A percentile compares a stretch with the other conserved stretches of the same genome.
phyloP scores from a whole-genome alignment of 1,140 invertebrate genomes.

The Diorhabda elongata region DNA sequence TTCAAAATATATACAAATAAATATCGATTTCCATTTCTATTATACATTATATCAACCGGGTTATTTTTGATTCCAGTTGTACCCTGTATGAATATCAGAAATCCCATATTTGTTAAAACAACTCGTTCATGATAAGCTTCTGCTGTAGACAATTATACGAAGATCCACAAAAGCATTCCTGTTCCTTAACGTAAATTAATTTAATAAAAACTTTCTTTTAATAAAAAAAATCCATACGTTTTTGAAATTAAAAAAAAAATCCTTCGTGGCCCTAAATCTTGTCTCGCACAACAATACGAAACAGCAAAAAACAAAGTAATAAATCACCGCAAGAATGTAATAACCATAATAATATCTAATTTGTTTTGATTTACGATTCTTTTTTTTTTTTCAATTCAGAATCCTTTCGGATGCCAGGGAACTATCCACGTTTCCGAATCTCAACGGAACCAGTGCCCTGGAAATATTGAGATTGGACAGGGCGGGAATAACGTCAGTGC shows the following conservation, averaged over 20 bases:
- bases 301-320: conserved; percentile 14
- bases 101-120: conserved; percentile 10
- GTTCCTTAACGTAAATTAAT: no score
- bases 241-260: not conserved
- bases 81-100: not conserved
- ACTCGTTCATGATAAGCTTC: not conserved
- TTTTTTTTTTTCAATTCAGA: conserved; percentile 52
- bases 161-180: no score
- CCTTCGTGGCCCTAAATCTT: conserved; percentile 8
- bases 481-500: conserved; percentile 66
- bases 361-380: conserved; percentile 26
- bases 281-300: conserved; percentile 3
- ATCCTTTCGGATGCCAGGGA: conserved; percentile 80
- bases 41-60: no score
- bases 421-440: conserved; percentile 72
- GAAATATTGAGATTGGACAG: conserved; percentile 80
- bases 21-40: no score
- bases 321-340: conserved; percentile 20
- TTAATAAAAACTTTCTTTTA: no score
- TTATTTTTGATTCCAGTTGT: no score
- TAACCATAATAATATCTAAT: conserved; percentile 23
- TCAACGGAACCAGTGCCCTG: conserved; percentile 72
- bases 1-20: no score
- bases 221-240: not conserved
- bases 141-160: no score